phyloP scores from a whole-genome alignment of 2,797 vertebrate genomes.

The Micromesistius poutassou region DNA sequence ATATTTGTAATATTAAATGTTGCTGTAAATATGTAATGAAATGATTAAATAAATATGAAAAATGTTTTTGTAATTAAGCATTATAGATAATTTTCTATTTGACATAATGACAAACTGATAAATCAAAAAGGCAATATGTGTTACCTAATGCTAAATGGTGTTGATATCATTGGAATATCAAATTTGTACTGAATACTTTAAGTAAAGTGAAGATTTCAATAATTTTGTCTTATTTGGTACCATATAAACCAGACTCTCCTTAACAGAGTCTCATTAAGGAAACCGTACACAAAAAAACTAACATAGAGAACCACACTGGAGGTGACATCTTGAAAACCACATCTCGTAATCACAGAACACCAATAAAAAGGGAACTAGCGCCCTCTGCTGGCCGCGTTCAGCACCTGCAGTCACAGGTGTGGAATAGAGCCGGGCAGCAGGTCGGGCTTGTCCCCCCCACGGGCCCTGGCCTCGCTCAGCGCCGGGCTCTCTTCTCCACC shows the following conservation, averaged over 20 bases:
- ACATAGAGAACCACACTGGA: too few relatives aligned
- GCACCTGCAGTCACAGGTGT: conserved; percentile 16
- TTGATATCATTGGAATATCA: neutral
- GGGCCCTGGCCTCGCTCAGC: neutral
- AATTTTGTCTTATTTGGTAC: neutral
- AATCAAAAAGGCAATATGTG: neutral
- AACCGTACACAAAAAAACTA: neutral
- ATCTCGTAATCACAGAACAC: neutral
- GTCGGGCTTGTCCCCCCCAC: conserved; percentile 29
- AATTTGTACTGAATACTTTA: neutral
- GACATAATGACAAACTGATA: neutral
- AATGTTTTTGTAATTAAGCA: neutral
- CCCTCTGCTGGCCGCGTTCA: neutral
- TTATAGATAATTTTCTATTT: neutral
- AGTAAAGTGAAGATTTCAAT: neutral
- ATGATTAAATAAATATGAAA: neutral
- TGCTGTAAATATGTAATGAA: neutral
- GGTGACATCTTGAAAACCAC: neutral
- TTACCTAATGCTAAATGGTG: neutral
- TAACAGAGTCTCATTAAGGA: neutral
- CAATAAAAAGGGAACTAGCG: neutral
- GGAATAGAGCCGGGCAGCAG: conserved; percentile 36
- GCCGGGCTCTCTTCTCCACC: conserved; percentile 38
- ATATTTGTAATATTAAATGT: neutral
- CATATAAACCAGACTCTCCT: neutral